Evolutionary conservation across 2,113 vertebrate species (phyloP).

Genomic region (Phainopepla nitens): DNA sequence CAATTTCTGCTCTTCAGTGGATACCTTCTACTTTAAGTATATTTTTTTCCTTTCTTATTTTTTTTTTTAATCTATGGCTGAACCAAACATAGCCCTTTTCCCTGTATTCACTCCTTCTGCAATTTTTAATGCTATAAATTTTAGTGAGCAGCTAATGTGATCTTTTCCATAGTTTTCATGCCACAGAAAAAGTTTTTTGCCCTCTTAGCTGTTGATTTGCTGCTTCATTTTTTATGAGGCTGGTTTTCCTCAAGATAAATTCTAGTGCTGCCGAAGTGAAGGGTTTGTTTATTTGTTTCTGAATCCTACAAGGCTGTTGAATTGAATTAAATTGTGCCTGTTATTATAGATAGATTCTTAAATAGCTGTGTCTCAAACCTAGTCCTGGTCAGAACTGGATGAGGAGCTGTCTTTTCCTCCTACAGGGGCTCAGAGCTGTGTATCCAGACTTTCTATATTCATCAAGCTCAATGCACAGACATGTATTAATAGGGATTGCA

Average conservation of each 20-base stretch:
- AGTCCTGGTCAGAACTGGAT: neutral
- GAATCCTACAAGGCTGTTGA: neutral
- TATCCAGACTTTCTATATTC: neutral
- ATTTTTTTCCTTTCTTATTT: neutral
- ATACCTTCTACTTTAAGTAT: neutral
- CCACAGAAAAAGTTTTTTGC: slow-evolving; percentile 10
- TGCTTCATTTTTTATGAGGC: neutral
- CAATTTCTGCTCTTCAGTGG: neutral
- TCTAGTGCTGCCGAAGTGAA: neutral
- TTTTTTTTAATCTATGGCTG: neutral
- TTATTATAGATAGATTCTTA: neutral
- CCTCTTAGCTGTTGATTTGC: slow-evolving; percentile 16
- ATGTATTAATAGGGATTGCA: neutral
- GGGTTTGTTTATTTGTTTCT: slow-evolving; percentile 18
- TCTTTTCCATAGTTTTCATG: slow-evolving; percentile 8
- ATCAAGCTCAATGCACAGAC: neutral
- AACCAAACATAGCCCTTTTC: neutral
- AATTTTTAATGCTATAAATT: neutral
- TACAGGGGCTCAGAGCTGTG: neutral
- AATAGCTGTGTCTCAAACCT: neutral
- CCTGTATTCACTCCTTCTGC: neutral
- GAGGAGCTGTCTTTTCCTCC: neutral
- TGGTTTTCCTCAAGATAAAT: slow-evolving; percentile 15
- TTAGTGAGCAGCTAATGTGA: neutral
- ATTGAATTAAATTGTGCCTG: slow-evolving; percentile 17